Base-by-base conservation (phyloP, 2,797 vertebrate genomes). In the Champsocephalus gunnari region DNA sequence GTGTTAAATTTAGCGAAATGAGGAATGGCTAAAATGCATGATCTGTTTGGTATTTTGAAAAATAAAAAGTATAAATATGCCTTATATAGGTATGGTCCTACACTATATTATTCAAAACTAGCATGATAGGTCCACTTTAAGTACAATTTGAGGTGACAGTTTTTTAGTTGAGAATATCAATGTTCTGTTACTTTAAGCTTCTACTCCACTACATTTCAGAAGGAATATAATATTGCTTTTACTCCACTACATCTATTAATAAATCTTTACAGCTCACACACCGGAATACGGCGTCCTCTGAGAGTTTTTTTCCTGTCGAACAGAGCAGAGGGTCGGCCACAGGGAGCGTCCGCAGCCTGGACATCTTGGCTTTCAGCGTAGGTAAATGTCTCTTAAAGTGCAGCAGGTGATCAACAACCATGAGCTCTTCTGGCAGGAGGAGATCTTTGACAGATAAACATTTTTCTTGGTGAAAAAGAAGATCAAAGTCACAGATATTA, bases 251-350 rank as follows among this genome's bases (percentile, higher is more conserved):
- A 38, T 38, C 7, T 38, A 38, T 38, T 38, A 7, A 38, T 38
- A 38, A 38, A 38, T 8, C 34, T 38, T 8, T 6, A 38, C 34
- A 57, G 14, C 9, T 53, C 2, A 9, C 2, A 21, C 89, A 99
- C 98, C 96, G 95, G 85, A 95, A 92, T 79, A 95, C 57, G 1
- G 66, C 17, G 34, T 94, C 87, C 81, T 95, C 91, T 63, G 85
- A 90, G 73, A 94, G 81, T 70, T 50, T n/a, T 0, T 85, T 69
- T 74, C 84, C 93, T 53, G 89, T 69, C 66, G 88, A 91, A 79
- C 89, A 94, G 79, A 90, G 86, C 84, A 97, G 75, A 0, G 97
- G 96, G 78, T 98, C 95, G 3, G 93, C 87, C 50, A 98, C 88
- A 41, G 84, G 79, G 84, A 95, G 89, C 9, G 78, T 86, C 49